A percentile compares a stretch with the other conserved stretches of the same genome.
Conservation (phyloP, 1,140 invertebrate species). For the Globodera rostochiensis region DNA sequence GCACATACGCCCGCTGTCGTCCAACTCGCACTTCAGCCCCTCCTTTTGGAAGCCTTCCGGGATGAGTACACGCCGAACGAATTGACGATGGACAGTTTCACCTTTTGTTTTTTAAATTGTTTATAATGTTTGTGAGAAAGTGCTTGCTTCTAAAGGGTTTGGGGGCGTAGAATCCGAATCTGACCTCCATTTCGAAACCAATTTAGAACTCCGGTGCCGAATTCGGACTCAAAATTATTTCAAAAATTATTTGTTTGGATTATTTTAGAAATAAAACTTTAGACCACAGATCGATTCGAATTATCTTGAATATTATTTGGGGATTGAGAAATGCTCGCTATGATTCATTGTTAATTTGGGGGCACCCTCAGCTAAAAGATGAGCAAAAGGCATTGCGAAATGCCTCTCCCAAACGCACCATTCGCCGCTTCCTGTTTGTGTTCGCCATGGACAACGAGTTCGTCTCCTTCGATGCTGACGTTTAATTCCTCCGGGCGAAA, state of each 20-base stretch:
- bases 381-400: no score
- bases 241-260: neutral
- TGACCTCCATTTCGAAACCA: neutral
- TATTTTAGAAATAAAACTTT: neutral
- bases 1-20: neutral
- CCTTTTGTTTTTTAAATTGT: neutral
- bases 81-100: slow-evolving; percentile 23
- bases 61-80: slow-evolving; percentile 19
- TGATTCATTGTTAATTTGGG: no score
- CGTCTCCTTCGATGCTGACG: slow-evolving; percentile 7
- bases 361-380: no score
- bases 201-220: neutral
- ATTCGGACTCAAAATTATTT: neutral
- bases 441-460: neutral
- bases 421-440: neutral
- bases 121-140: neutral
- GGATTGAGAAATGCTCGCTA: no score
- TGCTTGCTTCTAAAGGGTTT: neutral
- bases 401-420: neutral
- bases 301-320: neutral
- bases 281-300: neutral
- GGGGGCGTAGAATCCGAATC: no score
- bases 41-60: slow-evolving; percentile 20
- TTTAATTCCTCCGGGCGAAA: slow-evolving; percentile 1
- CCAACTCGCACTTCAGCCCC: slow-evolving; percentile 23